Base-by-base conservation (phyloP, 2,888 invertebrate genomes). In the Noctua comes region DNA sequence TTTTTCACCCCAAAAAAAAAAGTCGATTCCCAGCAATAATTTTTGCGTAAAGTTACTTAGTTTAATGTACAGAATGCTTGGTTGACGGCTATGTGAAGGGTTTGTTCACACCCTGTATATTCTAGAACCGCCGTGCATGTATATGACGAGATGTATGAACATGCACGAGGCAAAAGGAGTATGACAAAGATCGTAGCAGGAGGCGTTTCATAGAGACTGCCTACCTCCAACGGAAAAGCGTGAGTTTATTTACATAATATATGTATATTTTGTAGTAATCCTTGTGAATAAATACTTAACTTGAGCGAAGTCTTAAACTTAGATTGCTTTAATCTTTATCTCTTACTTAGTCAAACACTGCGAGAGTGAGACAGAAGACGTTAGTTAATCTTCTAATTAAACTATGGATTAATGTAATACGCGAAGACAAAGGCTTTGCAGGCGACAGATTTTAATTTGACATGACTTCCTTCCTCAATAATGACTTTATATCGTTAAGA, bases 341-440 rank as follows among this genome's bases (percentile, higher is more conserved):
- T 72, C 51, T 76, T 68, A 40, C n/a, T n/a, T n/a, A n/a, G n/a
- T n/a, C n/a, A 51, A 77, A 66, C 43, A 51, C 65, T 73, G 51
- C 27, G 40, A 24, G 64, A 65, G 59, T 62, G 59, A 87, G 82
- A 86, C 72, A 66, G 46, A 57, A 48, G 40, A 84, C 77, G 79
- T 80, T 74, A 73, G 73, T 40, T 89, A 85, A 91, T 89, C 90
- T 84, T 84, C 64, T 84, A 87, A 89, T 88, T 90, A 89, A 90
- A 88, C 78, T 82, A 46, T 27, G 77, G 87, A 87, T 88, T 86
- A 84, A 84, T 79, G 24, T 76, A 66, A 86, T 84, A 74, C 59
- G n/a, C 36, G 59, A 74, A 13, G 62, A 82, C 36, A n/a, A 2
- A 73, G 43, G 72, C 66, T 40, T 76, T 62, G 62, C 43, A 68